Percentiles rank a stretch among this genome's conserved stretches.
Conservation (phyloP, 2,113 vertebrate genomes). For the Ivindomyrus marchei region DNA sequence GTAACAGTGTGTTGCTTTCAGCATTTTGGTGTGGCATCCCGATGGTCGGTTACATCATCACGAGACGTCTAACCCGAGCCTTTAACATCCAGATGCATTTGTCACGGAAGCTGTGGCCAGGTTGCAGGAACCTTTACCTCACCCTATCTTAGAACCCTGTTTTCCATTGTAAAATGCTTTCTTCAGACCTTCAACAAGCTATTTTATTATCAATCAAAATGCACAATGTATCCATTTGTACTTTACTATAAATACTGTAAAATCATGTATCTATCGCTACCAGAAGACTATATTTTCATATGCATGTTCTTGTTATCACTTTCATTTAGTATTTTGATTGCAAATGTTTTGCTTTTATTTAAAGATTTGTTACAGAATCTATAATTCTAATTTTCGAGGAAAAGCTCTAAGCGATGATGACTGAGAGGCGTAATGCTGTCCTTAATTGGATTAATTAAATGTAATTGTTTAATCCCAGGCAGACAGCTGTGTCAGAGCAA, state of each 20-base stretch:
- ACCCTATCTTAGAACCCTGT: neutral
- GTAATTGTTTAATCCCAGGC: neutral
- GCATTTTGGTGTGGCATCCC: neutral
- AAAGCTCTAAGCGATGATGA: neutral
- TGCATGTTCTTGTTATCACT: neutral
- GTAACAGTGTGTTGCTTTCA: neutral
- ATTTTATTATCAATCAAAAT: neutral
- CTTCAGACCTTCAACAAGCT: neutral
- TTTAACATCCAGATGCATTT: neutral
- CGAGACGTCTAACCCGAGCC: neutral
- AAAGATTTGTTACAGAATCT: neutral
- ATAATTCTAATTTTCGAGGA: neutral
- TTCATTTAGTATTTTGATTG: neutral
- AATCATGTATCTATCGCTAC: neutral
- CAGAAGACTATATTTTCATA: neutral
- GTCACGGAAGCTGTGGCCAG: neutral
- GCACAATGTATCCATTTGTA: slow-evolving; percentile 1
- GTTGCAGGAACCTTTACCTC: neutral
- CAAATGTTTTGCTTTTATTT: neutral
- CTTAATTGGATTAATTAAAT: neutral
- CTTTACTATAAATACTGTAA: slow-evolving; percentile 4
- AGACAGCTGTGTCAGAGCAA: neutral
- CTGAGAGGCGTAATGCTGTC: neutral
- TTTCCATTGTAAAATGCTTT: neutral
- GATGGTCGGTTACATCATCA: neutral